Base-by-base conservation (phyloP, 1,140 invertebrate species). In the Platyscapa corneri region DNA sequence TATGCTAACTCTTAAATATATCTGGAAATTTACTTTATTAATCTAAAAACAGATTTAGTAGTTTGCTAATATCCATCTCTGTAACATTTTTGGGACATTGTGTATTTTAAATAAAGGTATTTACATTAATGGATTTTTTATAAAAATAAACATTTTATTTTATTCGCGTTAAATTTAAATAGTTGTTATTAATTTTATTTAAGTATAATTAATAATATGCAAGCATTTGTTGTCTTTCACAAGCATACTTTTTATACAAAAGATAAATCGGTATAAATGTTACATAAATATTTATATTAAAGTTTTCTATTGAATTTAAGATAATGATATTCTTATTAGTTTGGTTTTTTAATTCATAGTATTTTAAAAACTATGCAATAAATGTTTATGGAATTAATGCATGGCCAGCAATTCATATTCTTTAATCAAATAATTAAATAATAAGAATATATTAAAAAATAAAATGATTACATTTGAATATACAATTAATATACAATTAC, bases 31-130 rank as follows among this genome's bases (percentile, higher is more conserved):
- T 42, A 23, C 53, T 70, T 84, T 64, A 53, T 53, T 5, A 76
- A 67, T 76, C 78, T 85, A 82, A 85, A 81, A 85, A 85, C 79
- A 85, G 78, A 85, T 76, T 77, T 34, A 82, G 18, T 65, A 46
- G 27, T 37, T 79, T 27, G 37, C 64, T 79, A 18, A 64, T 84
- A 42, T 79, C 46, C 78, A 30, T 74, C 23, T 77, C 34, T 34
- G 42, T 67, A 79, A 84, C 7, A 79, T 72, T 79, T 67, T 79
- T 37, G 46, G 72, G n/a, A 49, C 8, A 39, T 74, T 32, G 12
- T 18, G 70, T 37, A 74, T 10, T 23, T 7, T 74, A 39, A 34
- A 37, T 74, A 0, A 42, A 18, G 20, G 23, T 74, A 42, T 37
- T 7, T 74, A 23, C 8, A 2, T 18, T 16, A 53, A 10, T 53